Evolutionary conservation across 2,113 vertebrate species (phyloP).

Genomic region (Alaudala cheleensis): DNA sequence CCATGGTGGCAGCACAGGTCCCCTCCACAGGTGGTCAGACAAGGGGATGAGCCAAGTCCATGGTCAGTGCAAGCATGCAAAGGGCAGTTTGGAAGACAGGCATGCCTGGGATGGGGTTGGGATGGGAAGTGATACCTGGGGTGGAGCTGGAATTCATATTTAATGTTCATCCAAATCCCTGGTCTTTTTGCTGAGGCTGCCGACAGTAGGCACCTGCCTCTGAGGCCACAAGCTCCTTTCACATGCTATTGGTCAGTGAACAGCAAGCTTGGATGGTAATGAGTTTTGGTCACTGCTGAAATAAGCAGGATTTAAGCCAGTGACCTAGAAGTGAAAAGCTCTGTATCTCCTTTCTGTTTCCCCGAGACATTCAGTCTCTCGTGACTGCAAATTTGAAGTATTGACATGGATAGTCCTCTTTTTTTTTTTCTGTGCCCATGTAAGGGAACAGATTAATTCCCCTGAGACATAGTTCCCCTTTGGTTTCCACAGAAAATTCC

Average conservation of each 20-base stretch:
- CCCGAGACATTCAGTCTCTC: constrained; percentile 27
- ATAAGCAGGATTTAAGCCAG: constrained; percentile 62
- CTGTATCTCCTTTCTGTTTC: constrained; percentile 38
- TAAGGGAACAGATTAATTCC: not conserved
- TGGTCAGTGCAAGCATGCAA: not conserved
- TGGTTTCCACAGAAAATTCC: constrained; percentile 32
- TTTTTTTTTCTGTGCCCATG: not conserved
- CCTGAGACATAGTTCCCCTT: not conserved
- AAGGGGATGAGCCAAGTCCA: not conserved
- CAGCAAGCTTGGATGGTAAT: constrained; percentile 56
- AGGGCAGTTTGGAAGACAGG: not conserved
- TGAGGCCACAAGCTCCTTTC: constrained; percentile 60
- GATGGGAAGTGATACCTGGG: not conserved
- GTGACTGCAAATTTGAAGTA: constrained; percentile 50
- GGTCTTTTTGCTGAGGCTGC: constrained; percentile 35
- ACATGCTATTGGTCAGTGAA: constrained; percentile 51
- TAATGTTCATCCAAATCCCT: not conserved
- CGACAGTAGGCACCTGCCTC: constrained; percentile 29
- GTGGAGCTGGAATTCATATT: not conserved
- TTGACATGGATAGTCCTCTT: constrained; percentile 34
- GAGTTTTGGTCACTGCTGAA: constrained; percentile 68
- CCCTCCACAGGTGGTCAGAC: not conserved
- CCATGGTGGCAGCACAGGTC: not conserved
- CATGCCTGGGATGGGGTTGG: not conserved
- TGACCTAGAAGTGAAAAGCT: constrained; percentile 68